Conservation (phyloP, 2,797 vertebrate genomes). For the Spatula clypeata region DNA sequence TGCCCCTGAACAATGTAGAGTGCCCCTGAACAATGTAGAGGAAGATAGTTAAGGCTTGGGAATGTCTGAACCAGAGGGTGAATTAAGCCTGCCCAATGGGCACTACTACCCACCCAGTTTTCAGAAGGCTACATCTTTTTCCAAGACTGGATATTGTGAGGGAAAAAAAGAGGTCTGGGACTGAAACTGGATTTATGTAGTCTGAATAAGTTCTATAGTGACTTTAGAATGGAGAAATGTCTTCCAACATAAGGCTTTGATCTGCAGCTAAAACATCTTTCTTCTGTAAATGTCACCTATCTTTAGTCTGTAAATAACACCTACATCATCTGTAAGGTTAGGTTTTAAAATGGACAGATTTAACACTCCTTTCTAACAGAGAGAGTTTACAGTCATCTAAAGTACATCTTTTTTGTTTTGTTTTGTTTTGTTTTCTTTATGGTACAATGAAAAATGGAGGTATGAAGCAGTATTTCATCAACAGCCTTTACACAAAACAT, state of each 20-base stretch:
- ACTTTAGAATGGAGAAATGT: constrained; percentile 23
- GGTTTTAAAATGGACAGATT: constrained; percentile 5
- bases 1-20: not conserved
- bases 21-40: too few species aligned
- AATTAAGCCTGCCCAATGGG: not conserved
- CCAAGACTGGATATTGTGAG: not conserved
- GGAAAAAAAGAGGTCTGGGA: not conserved
- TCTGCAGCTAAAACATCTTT: constrained; percentile 27
- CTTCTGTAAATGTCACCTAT: constrained; percentile 70
- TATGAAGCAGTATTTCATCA: not conserved
- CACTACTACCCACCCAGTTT: not conserved
- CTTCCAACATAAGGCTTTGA: constrained; percentile 20
- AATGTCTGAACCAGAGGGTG: not conserved
- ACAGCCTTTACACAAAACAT: not conserved
- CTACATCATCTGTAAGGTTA: not conserved
- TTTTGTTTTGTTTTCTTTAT: not conserved
- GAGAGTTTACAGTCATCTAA: constrained; percentile 44
- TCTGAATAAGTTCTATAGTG: not conserved
- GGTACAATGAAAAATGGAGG: not conserved
- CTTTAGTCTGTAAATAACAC: constrained; percentile 74
- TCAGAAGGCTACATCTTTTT: not conserved
- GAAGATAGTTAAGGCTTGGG: not conserved
- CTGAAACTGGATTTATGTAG: not conserved
- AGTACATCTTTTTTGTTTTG: not conserved
- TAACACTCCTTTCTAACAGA: not conserved